These are phyloP conservation scores for Sitta carolinensis DNA, from an alignment of 2,797 vertebrate genomes.

Conservation along the genomic window DNA sequence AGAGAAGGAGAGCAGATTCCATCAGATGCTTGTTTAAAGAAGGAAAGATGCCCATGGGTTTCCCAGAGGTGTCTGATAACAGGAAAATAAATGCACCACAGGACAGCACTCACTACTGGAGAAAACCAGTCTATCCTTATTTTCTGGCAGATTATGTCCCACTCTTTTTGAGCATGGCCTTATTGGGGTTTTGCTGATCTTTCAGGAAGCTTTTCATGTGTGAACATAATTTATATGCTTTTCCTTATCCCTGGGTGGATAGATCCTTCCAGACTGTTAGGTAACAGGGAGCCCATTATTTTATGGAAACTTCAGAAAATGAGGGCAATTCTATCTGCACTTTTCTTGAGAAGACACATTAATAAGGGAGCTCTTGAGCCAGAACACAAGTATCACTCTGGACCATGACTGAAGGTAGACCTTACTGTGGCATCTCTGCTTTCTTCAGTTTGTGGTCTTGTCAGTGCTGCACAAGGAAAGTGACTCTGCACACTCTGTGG, in stretches of 20 bases:
- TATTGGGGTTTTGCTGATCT: not conserved
- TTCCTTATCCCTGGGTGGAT: not conserved
- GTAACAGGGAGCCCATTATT: not conserved
- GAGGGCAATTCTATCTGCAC: rapidly evolving
- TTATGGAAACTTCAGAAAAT: not conserved
- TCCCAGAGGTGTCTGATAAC: not conserved
- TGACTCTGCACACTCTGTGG: rapidly evolving
- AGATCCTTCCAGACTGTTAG: not conserved
- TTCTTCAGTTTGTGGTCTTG: not conserved
- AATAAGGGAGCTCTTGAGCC: not conserved
- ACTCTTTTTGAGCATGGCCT: not conserved
- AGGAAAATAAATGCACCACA: not conserved
- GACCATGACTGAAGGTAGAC: not conserved
- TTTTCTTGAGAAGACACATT: not conserved
- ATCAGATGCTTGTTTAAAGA: not conserved
- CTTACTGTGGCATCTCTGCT: rapidly evolving
- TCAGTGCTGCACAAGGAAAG: not conserved
- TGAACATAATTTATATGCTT: not conserved
- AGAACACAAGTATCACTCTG: not conserved
- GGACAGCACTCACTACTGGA: not conserved
- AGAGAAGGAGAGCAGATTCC: not conserved
- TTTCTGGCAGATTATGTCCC: not conserved
- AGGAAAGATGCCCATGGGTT: not conserved
- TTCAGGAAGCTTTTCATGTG: not conserved
- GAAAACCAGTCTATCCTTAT: not conserved